These are phyloP conservation scores for Regulus satrapa DNA, from an alignment of 2,113 vertebrate species.

Conservation along the genomic window DNA sequence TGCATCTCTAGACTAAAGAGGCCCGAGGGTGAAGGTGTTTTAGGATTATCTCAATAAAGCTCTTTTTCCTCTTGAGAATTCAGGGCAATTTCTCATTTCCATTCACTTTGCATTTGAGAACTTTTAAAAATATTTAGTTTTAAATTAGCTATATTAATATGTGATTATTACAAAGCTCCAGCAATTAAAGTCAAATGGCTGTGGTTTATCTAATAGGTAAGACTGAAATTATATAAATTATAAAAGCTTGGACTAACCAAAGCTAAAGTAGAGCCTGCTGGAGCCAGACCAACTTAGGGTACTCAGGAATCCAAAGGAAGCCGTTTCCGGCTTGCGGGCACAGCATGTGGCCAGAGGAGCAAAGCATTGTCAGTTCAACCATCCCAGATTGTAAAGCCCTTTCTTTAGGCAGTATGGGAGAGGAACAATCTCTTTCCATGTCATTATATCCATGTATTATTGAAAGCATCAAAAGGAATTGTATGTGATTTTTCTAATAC, in stretches of 20 bases:
- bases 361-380: not conserved
- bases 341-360: not conserved
- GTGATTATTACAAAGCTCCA: not conserved
- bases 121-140: not conserved
- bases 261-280: not conserved
- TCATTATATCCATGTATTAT: not conserved
- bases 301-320: not conserved
- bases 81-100: not conserved
- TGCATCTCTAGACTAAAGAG: not conserved
- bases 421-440: not conserved
- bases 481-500: not conserved
- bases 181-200: not conserved
- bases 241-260: not conserved
- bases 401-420: not conserved
- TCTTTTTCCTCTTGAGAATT: not conserved
- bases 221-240: fast-evolving
- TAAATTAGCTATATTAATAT: not conserved
- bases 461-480: not conserved
- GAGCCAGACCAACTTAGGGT: not conserved
- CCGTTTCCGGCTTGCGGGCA: not conserved
- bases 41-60: not conserved
- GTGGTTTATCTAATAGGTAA: not conserved
- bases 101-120: not conserved
- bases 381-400: not conserved
- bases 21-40: not conserved